Evolutionary conservation across 2,797 vertebrate species (phyloP), one percentile per base, ranked within the genome.

Genomic region (Salmo trutta): DNA sequence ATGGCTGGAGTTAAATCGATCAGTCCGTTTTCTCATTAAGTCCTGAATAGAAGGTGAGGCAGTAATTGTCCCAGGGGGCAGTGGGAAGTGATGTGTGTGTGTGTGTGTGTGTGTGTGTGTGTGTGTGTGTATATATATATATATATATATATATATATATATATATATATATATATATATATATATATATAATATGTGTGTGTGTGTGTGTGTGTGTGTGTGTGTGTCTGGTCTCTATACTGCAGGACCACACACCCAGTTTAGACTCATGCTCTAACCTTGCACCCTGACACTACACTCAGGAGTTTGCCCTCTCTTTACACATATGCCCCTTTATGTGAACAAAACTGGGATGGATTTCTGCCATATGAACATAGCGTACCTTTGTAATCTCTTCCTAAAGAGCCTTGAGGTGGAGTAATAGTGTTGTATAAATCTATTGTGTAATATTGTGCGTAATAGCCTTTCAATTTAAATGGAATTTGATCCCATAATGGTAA

Each of bases 1-100:
- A 88, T 81, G 86, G 87, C 86, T 70, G 81, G 92, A 87, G 90
- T 90, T 88, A 92, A 93, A 94, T 94, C 91, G 92, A 94, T 95
- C 91, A 91, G 90, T 93, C 91, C 89, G 92, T 91, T 77, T 93
- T 94, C 91, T 94, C 92, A 94, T 94, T 93, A 93, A 82, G 79
- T 88, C 89, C 90, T 91, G 91, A 92, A 93, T 92, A 92, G 91
- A 90, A 91, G 89, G 90, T 89, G 87, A 91, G 92, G 86, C 90
- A 90, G 91, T 93, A 93, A 94, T 92, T 93, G 93, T 93, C 91
- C 91, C 90, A 82, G 87, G 88, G 91, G 92, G 91, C 90, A 89
- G 92, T 89, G 89, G 90, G 91, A 92, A 65, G 74, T 66, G 71
- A 75, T 73, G 82, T 77, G 76, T 53, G 59, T 19, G 91, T 89